phyloP scores from a whole-genome alignment of 2,113 vertebrate genomes.

The Passer montanus region DNA sequence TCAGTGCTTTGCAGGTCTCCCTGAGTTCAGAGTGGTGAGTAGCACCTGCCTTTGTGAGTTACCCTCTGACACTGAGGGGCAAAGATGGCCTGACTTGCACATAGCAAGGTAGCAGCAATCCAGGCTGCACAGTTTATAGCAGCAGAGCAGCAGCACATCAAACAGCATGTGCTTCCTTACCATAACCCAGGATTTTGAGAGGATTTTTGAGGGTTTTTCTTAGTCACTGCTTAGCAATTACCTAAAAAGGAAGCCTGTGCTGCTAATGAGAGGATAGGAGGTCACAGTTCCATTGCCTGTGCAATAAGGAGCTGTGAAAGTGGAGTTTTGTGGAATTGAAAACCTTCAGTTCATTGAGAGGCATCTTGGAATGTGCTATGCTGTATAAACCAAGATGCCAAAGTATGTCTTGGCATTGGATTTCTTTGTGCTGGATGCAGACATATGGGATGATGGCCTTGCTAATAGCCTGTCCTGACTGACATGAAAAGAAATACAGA shows the following conservation, averaged over 20 bases:
- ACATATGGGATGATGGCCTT: neutral
- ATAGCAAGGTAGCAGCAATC: neutral
- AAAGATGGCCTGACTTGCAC: neutral
- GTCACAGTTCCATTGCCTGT: neutral
- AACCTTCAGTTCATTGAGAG: neutral
- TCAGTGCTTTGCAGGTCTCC: neutral
- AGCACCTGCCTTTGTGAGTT: neutral
- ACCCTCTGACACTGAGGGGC: neutral
- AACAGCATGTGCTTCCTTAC: neutral
- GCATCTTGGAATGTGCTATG: neutral
- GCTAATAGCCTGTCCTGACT: neutral
- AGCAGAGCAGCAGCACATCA: neutral
- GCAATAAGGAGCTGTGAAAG: neutral
- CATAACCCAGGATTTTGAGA: neutral
- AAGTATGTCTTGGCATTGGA: neutral
- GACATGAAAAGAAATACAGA: neutral
- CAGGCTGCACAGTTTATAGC: neutral
- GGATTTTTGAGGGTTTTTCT: neutral
- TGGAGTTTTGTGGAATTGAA: neutral
- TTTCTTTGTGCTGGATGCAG: neutral
- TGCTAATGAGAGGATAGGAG: neutral
- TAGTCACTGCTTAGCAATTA: neutral
- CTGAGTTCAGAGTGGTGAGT: neutral
- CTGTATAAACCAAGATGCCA: neutral
- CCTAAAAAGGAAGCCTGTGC: neutral